These are phyloP conservation scores for Reticulitermes speratus DNA, from an alignment of 1,140 invertebrate species.

Conservation along the genomic window DNA sequence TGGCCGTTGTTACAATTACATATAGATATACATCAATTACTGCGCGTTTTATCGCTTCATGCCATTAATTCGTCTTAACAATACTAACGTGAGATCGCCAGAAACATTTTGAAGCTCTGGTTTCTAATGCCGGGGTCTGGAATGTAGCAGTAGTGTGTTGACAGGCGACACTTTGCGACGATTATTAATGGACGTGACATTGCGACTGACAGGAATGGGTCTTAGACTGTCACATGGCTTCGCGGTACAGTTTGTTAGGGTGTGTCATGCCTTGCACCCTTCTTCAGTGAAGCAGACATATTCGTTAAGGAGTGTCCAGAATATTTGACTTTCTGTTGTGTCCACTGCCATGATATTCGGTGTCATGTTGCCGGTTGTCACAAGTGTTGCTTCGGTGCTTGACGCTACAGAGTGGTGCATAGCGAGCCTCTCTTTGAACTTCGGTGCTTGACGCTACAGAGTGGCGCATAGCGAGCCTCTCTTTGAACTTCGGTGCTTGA, in stretches of 20 bases:
- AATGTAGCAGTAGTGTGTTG: not conserved
- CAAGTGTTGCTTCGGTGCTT: too few species aligned
- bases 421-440: too few species aligned
- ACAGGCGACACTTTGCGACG: not conserved
- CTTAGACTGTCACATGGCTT: not conserved
- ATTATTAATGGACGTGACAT: not conserved
- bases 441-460: too few species aligned
- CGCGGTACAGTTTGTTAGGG: not conserved
- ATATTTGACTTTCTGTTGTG: too few species aligned
- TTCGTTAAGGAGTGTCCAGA: too few species aligned
- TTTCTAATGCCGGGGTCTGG: not conserved
- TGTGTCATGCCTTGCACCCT: not conserved
- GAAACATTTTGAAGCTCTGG: not conserved
- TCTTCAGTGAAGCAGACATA: too few species aligned
- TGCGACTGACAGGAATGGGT: not conserved
- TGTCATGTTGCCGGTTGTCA: too few species aligned
- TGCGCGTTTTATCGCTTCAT: not conserved
- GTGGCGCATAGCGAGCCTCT: too few species aligned
- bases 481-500: too few species aligned
- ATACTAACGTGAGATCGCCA: not conserved
- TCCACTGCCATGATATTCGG: too few species aligned
- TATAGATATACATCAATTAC: not conserved
- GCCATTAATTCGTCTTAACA: slow-evolving; percentile 16
- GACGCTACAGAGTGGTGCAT: too few species aligned
- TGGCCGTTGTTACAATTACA: not conserved